phyloP scores from a whole-genome alignment of 2,888 invertebrate genomes.

The Cosmorhoe ocellata region DNA sequence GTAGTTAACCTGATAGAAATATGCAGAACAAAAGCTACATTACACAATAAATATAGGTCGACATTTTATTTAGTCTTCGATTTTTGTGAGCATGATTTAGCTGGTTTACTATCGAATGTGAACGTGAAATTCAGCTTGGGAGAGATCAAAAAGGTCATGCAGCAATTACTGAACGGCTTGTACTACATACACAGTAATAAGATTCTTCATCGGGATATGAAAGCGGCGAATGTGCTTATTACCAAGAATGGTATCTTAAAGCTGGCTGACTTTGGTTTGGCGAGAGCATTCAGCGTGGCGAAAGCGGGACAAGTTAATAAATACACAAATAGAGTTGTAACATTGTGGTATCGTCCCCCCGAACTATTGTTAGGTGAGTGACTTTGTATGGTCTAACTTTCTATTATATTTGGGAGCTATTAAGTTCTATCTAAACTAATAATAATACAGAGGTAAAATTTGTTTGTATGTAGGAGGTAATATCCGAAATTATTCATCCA shows the following conservation, averaged over 20 bases:
- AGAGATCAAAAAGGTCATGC: slow-evolving; percentile 95
- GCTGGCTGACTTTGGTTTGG: slow-evolving; percentile 98
- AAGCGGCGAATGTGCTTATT: slow-evolving; percentile 98
- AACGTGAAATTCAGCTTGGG: slow-evolving; percentile 98
- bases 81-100: slow-evolving; percentile 99
- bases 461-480: too few relatives aligned
- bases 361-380: slow-evolving; percentile 77
- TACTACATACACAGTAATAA: slow-evolving; percentile 98
- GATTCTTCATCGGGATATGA: slow-evolving; percentile 98
- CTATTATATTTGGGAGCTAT: too few relatives aligned
- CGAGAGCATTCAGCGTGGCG: slow-evolving; percentile 94
- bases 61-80: slow-evolving; percentile 98
- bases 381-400: too few relatives aligned
- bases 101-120: slow-evolving; percentile 96
- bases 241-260: slow-evolving; percentile 97
- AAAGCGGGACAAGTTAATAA: slow-evolving; percentile 91
- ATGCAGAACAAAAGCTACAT: slow-evolving; percentile 93
- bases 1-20: slow-evolving; percentile 98
- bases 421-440: too few relatives aligned
- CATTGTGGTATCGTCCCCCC: slow-evolving; percentile 94
- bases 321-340: slow-evolving; percentile 99
- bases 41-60: slow-evolving; percentile 89
- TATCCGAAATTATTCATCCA: too few relatives aligned
- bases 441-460: too few relatives aligned
- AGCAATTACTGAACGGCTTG: slow-evolving; percentile 88